phyloP scores from a whole-genome alignment of 1,140 invertebrate species.

The Camponotus vicinus region DNA sequence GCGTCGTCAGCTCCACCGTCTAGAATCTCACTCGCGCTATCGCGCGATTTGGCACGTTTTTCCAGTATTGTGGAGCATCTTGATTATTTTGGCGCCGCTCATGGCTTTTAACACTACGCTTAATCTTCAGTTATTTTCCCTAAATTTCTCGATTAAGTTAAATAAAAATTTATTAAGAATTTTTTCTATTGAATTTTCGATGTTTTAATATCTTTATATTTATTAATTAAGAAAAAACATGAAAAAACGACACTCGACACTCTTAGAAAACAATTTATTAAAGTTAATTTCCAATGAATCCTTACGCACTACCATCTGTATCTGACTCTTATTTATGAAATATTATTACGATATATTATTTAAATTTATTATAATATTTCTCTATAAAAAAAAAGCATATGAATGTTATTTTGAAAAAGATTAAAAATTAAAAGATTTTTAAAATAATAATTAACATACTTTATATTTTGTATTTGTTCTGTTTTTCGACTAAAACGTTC shows the following conservation, averaged over 20 bases:
- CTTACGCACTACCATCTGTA: no score
- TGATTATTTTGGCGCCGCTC: background rate
- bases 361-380: background rate
- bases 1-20: constrained; percentile 53
- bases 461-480: background rate
- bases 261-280: background rate
- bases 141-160: background rate
- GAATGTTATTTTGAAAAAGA: background rate
- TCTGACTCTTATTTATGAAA: no score
- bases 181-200: background rate
- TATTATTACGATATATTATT: no score
- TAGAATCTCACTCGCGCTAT: constrained; percentile 57
- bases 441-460: background rate
- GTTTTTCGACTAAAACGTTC: background rate
- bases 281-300: no score
- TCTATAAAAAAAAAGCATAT: background rate
- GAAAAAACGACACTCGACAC: background rate
- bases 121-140: background rate
- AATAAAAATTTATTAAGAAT: background rate
- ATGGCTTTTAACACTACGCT: background rate
- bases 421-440: background rate
- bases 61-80: constrained; percentile 30
- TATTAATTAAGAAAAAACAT: background rate
- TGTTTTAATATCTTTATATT: background rate
- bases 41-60: constrained; percentile 73